Evolutionary conservation across 2,797 vertebrate genomes (phyloP).

Genomic region (Falco berigora): DNA sequence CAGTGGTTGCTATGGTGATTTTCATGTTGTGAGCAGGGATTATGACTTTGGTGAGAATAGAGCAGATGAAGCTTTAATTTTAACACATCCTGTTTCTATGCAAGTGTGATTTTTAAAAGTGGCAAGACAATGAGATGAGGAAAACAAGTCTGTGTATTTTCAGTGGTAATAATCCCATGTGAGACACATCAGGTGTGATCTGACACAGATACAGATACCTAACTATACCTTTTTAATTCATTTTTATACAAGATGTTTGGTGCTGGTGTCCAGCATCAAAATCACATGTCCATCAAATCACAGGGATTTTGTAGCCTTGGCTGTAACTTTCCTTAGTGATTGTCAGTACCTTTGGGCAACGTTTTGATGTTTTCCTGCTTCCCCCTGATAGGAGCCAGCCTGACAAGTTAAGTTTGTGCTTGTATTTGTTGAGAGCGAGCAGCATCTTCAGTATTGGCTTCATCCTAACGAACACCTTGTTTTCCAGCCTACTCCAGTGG

Average conservation of each 20-base stretch:
- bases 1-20: slow-evolving; percentile 51
- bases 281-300: background rate
- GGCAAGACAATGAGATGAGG: background rate
- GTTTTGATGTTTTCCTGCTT: background rate
- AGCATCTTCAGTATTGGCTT: background rate
- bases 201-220: background rate
- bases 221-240: background rate
- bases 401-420: background rate
- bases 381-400: background rate
- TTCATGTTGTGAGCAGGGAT: slow-evolving; percentile 24
- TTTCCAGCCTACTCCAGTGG: slow-evolving; percentile 91
- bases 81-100: background rate
- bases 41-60: slow-evolving; percentile 34
- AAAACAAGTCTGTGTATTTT: background rate
- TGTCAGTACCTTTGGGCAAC: background rate
- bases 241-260: background rate
- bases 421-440: background rate
- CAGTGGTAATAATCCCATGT: background rate
- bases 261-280: background rate
- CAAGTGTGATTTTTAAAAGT: background rate
- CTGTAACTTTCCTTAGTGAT: background rate
- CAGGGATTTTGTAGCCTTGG: background rate
- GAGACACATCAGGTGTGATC: background rate
- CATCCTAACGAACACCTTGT: background rate
- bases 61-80: slow-evolving; percentile 60